Base-by-base conservation (phyloP, 1,140 invertebrate species). In the Dryas iulia region DNA sequence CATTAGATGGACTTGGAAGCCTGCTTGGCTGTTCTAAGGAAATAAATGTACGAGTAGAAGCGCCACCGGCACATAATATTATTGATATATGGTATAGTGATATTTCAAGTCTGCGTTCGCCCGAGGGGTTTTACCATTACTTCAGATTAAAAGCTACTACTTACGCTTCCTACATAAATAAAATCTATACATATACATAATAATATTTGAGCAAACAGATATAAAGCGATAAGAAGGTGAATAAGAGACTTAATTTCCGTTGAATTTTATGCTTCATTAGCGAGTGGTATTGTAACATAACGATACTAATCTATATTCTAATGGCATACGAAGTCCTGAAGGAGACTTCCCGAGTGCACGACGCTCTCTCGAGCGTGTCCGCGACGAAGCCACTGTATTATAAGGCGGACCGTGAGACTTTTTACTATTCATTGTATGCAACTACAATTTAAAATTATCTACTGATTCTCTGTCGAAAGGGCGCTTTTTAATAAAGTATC, bases 231-330 rank as follows among this genome's bases (percentile, higher is more conserved):
- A 71, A 57, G 58, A 23, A 35, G 12, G 59, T 66, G 63, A 66
- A 70, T 70, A 65, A 39, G 68, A 60, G 25, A 35, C 53, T 62
- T 71, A 66, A 71, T 71, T 76, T 79, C 69, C 71, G 73, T 72
- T 71, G 70, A 76, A 68, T 62, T 72, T 75, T 76, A 79, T 74
- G 73, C 66, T 79, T 81, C 77, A 79, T 79, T 75, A 73, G 67
- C 30, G 64, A 57, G 39, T 66, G 30, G 65, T 66, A 73, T 73
- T 78, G 74, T 76, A 65, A 74, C 58, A 69, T 57, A 69, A 67
- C 68, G 73, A 82, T 76, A 71, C 71, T 82, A 87, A 89, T 89
- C 84, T 84, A 84, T 81, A 89, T 87, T 87, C 82, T 84, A 81
- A 82, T 87, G 69, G 78, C 79, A 78, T 75, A 79, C 73, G 68